Evolutionary conservation across 2,797 vertebrate species (phyloP), one percentile per base, ranked within the genome.

Genomic region (Clarias fuscus): DNA sequence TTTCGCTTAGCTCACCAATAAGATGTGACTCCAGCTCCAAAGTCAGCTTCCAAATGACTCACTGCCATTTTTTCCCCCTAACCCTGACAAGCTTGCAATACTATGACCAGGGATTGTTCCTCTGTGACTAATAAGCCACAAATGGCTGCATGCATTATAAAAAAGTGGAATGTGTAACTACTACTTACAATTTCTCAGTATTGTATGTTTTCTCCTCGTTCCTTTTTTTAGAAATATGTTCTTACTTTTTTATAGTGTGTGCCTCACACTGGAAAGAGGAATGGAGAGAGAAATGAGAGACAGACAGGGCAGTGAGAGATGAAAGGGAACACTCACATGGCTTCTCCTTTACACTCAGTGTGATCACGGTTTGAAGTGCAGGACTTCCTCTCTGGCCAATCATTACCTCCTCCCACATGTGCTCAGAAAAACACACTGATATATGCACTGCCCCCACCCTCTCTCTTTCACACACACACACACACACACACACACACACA

Each of bases 321-420:
- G 88, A 93, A 93, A 94, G 92, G 83, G 71, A 30, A 86, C 88
- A 83, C 84, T 88, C 90, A 89, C 53, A 84, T n/a, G 88, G 89
- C 62, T 88, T 88, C 82, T 84, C 86, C 89, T 90, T 89, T 91
- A 85, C 84, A 88, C 86, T 86, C 76, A 14, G 73, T 88, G 83
- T 62, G 14, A 87, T 87, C 84, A 82, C 89, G 89, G 89, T 94
- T 94, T 94, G 94, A 94, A 92, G 93, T 93, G 88, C 89, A 88
- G 90, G 90, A 89, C 87, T 75, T 83, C 84, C 90, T 92, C 87
- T 89, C 80, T 80, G 86, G 70, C 85, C 86, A 80, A 84, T 88
- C 86, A 89, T 88, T 90, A 84, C 85, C 87, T 86, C 78, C 18
- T 40, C 85, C 71, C 62, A 64, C 64, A 89, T 62, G 24, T 67